Evolutionary conservation across 2,113 vertebrate species (phyloP).

Genomic region (Rhizomys pruinosus): DNA sequence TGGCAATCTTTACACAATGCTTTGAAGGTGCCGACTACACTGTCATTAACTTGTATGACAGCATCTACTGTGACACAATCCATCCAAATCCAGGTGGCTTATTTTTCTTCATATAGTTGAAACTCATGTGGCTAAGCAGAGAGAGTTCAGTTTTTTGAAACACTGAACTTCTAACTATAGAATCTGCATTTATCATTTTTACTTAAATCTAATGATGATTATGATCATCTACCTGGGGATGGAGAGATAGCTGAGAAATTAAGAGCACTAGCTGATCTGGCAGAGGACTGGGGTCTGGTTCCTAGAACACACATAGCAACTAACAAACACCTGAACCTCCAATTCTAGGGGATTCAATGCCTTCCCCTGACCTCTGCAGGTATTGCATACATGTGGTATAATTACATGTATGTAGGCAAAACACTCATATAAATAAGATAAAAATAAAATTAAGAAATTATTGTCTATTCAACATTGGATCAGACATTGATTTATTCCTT

Average conservation of each 20-base stretch:
- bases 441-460: too few relatives aligned
- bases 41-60: background rate
- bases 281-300: too few relatives aligned
- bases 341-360: too few relatives aligned
- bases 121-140: background rate
- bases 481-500: background rate
- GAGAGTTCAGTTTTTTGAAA: background rate
- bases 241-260: too few relatives aligned
- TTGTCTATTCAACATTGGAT: background rate
- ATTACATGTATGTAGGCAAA: too few relatives aligned
- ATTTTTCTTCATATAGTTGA: slow-evolving; percentile 15
- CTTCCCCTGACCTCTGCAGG: too few relatives aligned
- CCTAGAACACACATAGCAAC: too few relatives aligned
- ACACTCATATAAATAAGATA: too few relatives aligned
- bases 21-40: background rate
- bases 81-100: background rate
- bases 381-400: too few relatives aligned
- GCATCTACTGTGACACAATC: background rate
- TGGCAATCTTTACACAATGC: background rate
- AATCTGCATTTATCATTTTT: background rate
- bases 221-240: background rate
- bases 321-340: too few relatives aligned
- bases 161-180: background rate
- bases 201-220: background rate
- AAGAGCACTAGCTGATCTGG: too few relatives aligned